These are phyloP conservation scores for Spinibarbus caldwelli DNA, from an alignment of 2,797 vertebrate species.

Conservation along the genomic window DNA sequence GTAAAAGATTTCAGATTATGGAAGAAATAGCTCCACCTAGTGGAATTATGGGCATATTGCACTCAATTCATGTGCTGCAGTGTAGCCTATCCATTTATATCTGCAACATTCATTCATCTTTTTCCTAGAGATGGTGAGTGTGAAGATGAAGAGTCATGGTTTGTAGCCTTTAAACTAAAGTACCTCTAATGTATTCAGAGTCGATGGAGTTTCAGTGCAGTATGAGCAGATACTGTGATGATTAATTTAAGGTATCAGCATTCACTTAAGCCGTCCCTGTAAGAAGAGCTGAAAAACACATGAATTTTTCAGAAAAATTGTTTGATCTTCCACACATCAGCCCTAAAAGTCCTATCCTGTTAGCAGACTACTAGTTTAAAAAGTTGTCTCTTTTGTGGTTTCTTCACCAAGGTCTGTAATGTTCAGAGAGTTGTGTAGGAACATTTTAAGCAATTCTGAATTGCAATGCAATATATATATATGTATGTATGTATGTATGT, in stretches of 20 bases:
- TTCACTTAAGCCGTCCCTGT: too few relatives aligned
- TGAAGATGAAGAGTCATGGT: neutral
- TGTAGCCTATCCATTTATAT: neutral
- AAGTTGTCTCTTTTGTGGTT: neutral
- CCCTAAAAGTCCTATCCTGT: neutral
- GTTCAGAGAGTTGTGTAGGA: neutral
- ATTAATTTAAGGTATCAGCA: conserved; percentile 11
- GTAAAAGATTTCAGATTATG: neutral
- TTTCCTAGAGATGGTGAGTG: neutral
- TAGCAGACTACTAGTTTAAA: neutral
- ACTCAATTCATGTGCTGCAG: neutral
- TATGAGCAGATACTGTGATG: neutral
- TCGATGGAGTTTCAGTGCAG: neutral
- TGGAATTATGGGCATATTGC: neutral
- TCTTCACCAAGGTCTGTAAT: neutral
- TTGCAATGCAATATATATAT: too few relatives aligned
- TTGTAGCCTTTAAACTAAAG: neutral
- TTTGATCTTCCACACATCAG: neutral
- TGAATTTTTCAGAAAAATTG: neutral
- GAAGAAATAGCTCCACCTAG: neutral
- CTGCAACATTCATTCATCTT: neutral
- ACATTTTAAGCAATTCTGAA: neutral
- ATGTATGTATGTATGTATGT: too few relatives aligned
- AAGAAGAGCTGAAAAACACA: neutral
- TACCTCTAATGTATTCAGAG: neutral